Evolutionary conservation across 1,140 invertebrate species (phyloP), one percentile per base, ranked within the genome.

Genomic region (Caenorhabditis inopinata): DNA sequence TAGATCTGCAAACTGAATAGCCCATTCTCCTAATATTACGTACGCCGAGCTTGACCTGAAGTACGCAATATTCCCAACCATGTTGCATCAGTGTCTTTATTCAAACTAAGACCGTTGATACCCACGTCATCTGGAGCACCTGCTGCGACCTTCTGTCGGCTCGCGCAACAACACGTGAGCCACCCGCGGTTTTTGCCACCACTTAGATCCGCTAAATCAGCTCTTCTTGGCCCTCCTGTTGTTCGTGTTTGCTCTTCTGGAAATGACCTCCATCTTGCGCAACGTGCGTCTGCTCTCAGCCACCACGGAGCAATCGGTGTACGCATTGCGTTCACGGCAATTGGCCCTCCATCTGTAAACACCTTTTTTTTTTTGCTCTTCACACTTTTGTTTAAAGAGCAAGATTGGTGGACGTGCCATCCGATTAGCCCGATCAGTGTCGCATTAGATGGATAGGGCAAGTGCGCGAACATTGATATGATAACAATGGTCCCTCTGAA

Each of bases 381-480:
- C 58, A 68, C 58, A 38, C 58, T 68, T 18, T 68, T 68, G 32
- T 68, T 68, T 32, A 68, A 68, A 68, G 9, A 68, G 18, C 38
- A 29, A 5, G 27, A 68, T 5, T 16, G 32, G 51, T 38, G 58
- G 58, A 38, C 58, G 14, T 14, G 38, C 32, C 38, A 38, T 68
- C 38, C 32, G 23, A 29, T 68, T 38, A n/a, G 18, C 38, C 58
- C 12, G 58, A 68, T 68, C 32, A 68, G 58, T 68, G 58, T 68
- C 58, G 58, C 58, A 68, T 68, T 68, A 68, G 58, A 16, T 29
- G 11, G 27, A 32, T 11, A 32, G 7, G 38, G 58, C 35, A 38
- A 42, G 58, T 68, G 58, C 58, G 58, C 58, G 58, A 68, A 68
- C 35, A 68, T 18, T 68, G 58, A 68, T 68, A 68, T 21, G 27